A percentile compares a stretch with the other conserved stretches of the same genome.
These are phyloP conservation scores for Hippocampus zosterae DNA, from an alignment of 2,113 vertebrate genomes.

Conservation along the genomic window DNA sequence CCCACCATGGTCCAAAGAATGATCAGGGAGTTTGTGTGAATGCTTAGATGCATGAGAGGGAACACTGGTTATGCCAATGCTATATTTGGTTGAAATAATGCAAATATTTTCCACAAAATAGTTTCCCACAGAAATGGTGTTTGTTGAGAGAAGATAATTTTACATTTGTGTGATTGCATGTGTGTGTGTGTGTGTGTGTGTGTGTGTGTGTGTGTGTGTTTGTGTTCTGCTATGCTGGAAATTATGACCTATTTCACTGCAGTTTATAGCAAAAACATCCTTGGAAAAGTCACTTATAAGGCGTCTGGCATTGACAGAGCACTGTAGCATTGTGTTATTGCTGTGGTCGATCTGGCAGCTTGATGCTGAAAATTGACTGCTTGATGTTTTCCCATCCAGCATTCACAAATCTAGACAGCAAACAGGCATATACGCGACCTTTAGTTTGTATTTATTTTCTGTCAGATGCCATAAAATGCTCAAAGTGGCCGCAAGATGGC, in stretches of 20 bases:
- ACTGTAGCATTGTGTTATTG: slow-evolving; percentile 2
- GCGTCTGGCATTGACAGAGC: neutral
- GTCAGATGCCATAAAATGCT: neutral
- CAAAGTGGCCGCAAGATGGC: neutral
- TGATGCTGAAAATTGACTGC: slow-evolving; percentile 5
- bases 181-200: neutral
- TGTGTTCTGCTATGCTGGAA: neutral
- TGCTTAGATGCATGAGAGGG: no score
- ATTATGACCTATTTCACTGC: neutral
- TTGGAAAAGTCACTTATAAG: slow-evolving; percentile 3
- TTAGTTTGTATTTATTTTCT: neutral
- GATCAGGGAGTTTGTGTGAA: no score
- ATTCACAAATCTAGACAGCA: neutral
- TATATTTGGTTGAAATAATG: neutral
- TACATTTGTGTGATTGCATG: no score
- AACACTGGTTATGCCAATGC: no score
- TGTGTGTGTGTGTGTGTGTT: neutral
- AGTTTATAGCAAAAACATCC: neutral
- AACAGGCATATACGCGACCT: neutral
- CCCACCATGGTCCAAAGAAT: no score
- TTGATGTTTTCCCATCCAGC: neutral
- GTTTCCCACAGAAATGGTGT: neutral
- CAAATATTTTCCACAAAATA: neutral
- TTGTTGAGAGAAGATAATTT: neutral
- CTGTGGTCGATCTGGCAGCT: neutral